A percentile compares a stretch with the other conserved stretches of the same genome.
These are phyloP conservation scores for Cheirogaleus medius DNA, from an alignment of 2,113 vertebrate species.

Conservation along the genomic window DNA sequence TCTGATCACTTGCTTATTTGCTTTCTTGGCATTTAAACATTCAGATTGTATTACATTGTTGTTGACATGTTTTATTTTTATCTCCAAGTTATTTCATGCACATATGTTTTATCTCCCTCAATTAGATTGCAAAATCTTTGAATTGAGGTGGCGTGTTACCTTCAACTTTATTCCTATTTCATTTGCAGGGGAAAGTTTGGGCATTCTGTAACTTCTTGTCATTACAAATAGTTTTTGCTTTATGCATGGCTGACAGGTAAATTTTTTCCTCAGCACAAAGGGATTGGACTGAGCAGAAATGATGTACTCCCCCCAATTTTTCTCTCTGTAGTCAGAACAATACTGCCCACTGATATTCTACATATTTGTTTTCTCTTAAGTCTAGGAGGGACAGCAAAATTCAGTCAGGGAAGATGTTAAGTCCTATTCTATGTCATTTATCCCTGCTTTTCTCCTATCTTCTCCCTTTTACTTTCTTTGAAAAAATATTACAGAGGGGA, in stretches of 20 bases:
- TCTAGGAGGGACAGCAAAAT: not conserved
- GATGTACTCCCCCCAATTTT: not conserved
- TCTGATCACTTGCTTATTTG: conserved; percentile 66
- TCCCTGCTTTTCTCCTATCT: not conserved
- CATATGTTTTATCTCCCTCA: conserved; percentile 72
- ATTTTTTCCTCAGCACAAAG: conserved; percentile 29
- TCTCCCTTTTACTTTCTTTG: not conserved
- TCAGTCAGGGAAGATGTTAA: not conserved
- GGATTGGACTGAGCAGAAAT: conserved; percentile 14
- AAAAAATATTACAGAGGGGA: conserved; percentile 15
- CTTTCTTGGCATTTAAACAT: conserved; percentile 72
- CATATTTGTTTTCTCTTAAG: not conserved
- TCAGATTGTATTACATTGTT: conserved; percentile 66
- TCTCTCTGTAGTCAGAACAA: conserved; percentile 14
- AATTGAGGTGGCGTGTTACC: conserved; percentile 34
- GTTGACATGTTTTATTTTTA: conserved; percentile 79
- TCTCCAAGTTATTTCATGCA: conserved; percentile 64
- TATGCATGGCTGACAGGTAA: not conserved
- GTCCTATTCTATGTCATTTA: not conserved
- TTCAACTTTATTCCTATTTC: conserved; percentile 32
- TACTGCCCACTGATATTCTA: not conserved
- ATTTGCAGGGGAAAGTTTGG: not conserved
- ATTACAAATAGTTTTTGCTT: not conserved
- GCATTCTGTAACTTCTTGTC: not conserved
- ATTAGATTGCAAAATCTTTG: conserved; percentile 46